Conservation (phyloP, 1,140 invertebrate species). For the Diuraphis noxia region DNA sequence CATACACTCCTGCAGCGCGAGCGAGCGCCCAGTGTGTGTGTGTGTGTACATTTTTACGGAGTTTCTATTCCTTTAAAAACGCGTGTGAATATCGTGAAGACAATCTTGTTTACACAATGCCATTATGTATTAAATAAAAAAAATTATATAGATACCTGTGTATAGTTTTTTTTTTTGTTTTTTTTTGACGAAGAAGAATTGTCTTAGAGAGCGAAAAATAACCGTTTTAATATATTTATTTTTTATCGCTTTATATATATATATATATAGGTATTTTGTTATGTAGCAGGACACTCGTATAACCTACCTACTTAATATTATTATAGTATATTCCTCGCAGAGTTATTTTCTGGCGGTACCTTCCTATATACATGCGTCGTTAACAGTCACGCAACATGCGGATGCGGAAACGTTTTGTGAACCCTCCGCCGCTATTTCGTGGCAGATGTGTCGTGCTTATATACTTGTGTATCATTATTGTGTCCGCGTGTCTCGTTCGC, state of each 20-base stretch:
- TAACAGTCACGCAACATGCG: slow-evolving; percentile 20
- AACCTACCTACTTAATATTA: not conserved
- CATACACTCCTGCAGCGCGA: not conserved
- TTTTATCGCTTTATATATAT: not conserved
- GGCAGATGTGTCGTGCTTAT: not conserved
- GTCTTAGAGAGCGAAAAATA: slow-evolving; percentile 5
- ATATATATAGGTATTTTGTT: not conserved
- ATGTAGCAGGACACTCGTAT: no score
- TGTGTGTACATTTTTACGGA: not conserved
- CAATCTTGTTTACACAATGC: slow-evolving; percentile 40
- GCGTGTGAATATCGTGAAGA: slow-evolving; percentile 36
- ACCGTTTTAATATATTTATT: not conserved
- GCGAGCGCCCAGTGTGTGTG: not conserved
- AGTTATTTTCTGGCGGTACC: not conserved
- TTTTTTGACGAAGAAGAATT: not conserved
- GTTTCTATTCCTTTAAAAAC: not conserved
- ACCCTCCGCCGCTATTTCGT: not conserved
- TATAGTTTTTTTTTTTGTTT: not conserved
- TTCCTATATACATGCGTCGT: not conserved
- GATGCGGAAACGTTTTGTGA: slow-evolving; percentile 26
- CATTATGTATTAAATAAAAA: not conserved
- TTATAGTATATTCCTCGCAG: not conserved
- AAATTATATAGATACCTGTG: not conserved
- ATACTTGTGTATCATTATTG: not conserved
- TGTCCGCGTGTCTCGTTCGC: not conserved